Percentiles rank a stretch among this genome's conserved stretches.
Conservation (phyloP, 2,797 vertebrate species). For the Stomatorhinus walkeri region DNA sequence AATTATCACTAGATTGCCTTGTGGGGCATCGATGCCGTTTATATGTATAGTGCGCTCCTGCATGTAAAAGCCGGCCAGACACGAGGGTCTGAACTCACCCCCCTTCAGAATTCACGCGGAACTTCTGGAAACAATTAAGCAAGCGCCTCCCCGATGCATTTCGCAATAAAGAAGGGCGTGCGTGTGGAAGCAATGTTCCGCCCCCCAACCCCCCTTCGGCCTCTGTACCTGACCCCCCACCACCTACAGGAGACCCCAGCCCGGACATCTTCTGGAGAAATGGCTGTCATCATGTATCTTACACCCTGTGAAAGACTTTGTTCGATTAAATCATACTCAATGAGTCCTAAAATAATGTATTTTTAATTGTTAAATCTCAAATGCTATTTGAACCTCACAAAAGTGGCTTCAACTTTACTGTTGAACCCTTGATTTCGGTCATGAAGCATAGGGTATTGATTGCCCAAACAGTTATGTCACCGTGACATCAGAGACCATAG, state of each 20-base stretch:
- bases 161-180: slow-evolving; percentile 34
- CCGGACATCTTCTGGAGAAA: background rate
- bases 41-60: background rate
- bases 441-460: background rate
- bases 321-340: background rate
- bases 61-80: background rate
- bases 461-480: background rate
- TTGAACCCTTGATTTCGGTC: background rate
- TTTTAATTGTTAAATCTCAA: background rate
- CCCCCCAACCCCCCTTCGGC: slow-evolving; percentile 1
- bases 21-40: background rate
- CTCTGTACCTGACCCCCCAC: background rate
- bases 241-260: background rate
- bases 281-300: background rate
- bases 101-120: slow-evolving; percentile 15
- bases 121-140: slow-evolving; percentile 60
- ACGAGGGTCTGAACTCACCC: background rate
- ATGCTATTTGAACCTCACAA: background rate
- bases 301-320: background rate
- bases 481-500: background rate
- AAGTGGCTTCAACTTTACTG: background rate
- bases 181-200: slow-evolving; percentile 26
- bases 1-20: background rate
- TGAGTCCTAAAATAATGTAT: background rate
- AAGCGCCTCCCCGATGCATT: slow-evolving; percentile 31